These are phyloP conservation scores for Cynopterus brachyotis DNA, from an alignment of 2,113 vertebrate genomes.

Conservation along the genomic window DNA sequence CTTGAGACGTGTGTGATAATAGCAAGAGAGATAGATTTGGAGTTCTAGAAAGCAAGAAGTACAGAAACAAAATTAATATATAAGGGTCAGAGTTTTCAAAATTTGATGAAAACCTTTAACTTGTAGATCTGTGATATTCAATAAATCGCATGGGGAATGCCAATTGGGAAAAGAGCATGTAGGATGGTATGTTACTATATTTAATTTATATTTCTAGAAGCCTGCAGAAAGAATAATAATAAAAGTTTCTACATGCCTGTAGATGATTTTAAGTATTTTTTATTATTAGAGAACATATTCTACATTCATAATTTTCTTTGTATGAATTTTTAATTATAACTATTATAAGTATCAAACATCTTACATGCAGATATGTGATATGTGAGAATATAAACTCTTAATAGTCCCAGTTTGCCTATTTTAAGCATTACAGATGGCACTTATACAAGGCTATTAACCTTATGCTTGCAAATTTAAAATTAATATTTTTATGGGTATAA, in stretches of 20 bases:
- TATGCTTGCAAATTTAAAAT: not conserved
- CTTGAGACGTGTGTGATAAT: not conserved
- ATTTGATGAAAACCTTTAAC: not conserved
- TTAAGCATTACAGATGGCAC: not conserved
- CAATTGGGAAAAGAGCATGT: not conserved
- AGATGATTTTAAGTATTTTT: not conserved
- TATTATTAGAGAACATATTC: not conserved
- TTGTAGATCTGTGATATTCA: not conserved
- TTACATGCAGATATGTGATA: not conserved
- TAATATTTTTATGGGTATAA: constrained; percentile 25
- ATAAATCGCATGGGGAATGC: not conserved
- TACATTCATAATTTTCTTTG: not conserved
- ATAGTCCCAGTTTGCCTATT: not conserved
- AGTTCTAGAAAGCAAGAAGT: not conserved
- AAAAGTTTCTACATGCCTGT: not conserved
- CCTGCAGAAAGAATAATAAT: not conserved
- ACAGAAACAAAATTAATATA: not conserved
- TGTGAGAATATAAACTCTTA: not conserved
- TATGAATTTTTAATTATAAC: not conserved
- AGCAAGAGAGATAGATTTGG: not conserved
- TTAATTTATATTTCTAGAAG: not conserved
- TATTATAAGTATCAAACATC: not conserved
- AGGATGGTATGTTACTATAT: not conserved
- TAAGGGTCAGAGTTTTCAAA: not conserved
- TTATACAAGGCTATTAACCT: not conserved